These are phyloP conservation scores for Laspeyria flexula DNA, from an alignment of 2,888 invertebrate species.

Conservation along the genomic window DNA sequence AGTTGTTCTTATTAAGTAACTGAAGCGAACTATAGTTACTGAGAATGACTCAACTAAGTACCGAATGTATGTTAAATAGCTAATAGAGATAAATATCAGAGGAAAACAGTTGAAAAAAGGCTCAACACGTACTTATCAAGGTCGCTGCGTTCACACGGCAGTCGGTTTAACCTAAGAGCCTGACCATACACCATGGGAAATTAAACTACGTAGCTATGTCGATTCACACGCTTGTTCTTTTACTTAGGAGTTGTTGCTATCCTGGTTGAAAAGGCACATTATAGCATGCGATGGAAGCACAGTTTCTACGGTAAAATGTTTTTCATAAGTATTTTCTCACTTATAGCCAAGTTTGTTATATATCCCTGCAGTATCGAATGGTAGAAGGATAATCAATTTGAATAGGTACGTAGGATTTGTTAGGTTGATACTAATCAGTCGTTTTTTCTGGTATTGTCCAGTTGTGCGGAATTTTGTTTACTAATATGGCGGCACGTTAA, in stretches of 20 bases:
- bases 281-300: no score
- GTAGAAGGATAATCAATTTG: no score
- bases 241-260: slow-evolving; percentile 2
- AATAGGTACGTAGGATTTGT: no score
- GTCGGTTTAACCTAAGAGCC: slow-evolving; percentile 22
- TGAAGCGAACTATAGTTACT: slow-evolving; percentile 1
- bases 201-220: slow-evolving; percentile 34
- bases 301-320: no score
- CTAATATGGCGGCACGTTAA: no score
- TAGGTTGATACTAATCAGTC: no score
- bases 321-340: no score
- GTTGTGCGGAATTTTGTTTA: no score
- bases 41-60: slow-evolving; percentile 16
- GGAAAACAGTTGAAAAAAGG: slow-evolving; percentile 53
- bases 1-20: background rate
- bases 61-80: slow-evolving; percentile 39
- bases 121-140: slow-evolving; percentile 63
- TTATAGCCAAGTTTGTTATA: no score
- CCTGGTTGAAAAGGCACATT: slow-evolving; percentile 1
- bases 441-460: no score
- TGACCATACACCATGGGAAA: slow-evolving; percentile 50
- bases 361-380: no score
- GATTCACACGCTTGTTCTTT: slow-evolving; percentile 32
- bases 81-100: slow-evolving; percentile 41
- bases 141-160: slow-evolving; percentile 75